These are phyloP conservation scores for Polyommatus iphigenia DNA, from an alignment of 2,888 invertebrate genomes.

Conservation along the genomic window DNA sequence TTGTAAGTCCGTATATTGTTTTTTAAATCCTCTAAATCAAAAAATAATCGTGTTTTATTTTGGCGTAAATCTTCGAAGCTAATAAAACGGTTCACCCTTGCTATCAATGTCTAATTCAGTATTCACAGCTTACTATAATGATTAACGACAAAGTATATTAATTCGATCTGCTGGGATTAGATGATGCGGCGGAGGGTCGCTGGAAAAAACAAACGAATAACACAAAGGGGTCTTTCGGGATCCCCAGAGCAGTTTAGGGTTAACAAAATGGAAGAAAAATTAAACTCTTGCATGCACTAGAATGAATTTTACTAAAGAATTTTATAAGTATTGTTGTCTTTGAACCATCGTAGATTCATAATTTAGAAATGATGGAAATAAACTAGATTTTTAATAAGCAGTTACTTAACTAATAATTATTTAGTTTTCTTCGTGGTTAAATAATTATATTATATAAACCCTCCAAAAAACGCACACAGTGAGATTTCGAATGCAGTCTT, in stretches of 20 bases:
- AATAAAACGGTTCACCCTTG: conserved; percentile 69
- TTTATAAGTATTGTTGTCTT: too few species aligned
- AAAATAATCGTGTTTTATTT: conserved; percentile 52
- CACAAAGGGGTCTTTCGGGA: conserved; percentile 60
- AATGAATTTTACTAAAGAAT: too few species aligned
- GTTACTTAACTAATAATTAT: too few species aligned
- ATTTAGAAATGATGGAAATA: too few species aligned
- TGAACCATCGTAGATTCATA: too few species aligned
- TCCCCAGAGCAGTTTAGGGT: conserved; percentile 49
- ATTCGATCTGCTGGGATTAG: conserved; percentile 76
- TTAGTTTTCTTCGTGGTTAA: too few species aligned
- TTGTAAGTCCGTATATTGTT: conserved; percentile 26
- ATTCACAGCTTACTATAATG: conserved; percentile 77
- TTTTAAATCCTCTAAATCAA: conserved; percentile 41
- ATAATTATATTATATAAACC: too few species aligned
- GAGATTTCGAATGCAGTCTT: too few species aligned
- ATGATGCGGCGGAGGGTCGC: conserved; percentile 59
- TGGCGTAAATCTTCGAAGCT: conserved; percentile 56
- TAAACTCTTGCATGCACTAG: not conserved
- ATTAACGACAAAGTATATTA: conserved; percentile 78
- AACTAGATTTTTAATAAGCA: too few species aligned
- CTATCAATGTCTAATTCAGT: conserved; percentile 75
- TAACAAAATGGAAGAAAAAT: conserved; percentile 36
- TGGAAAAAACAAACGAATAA: conserved; percentile 75
- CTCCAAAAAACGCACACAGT: too few species aligned